These are phyloP conservation scores for Amphipoea lucens DNA, from an alignment of 2,888 invertebrate species.

Conservation along the genomic window DNA sequence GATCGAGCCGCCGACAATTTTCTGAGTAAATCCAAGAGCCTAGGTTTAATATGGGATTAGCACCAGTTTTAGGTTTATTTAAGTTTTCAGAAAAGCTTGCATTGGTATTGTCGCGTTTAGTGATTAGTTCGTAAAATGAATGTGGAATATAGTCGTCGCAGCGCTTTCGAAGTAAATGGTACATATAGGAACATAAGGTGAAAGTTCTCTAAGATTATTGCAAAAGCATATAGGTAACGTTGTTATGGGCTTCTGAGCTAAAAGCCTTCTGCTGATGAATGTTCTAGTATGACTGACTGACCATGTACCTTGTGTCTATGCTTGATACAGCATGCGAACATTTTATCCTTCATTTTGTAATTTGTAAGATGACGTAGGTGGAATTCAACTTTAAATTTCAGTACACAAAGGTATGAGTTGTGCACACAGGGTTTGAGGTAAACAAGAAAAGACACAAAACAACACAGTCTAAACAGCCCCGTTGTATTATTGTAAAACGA, in stretches of 20 bases:
- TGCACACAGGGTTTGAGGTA: neutral
- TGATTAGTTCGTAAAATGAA: slow-evolving; percentile 9
- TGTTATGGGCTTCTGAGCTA: slow-evolving; percentile 45
- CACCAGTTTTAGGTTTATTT: slow-evolving; percentile 42
- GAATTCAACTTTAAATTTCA: neutral
- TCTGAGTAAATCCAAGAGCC: slow-evolving; percentile 33
- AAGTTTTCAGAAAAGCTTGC: slow-evolving; percentile 32
- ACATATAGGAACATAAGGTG: slow-evolving; percentile 67
- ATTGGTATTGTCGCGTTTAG: slow-evolving; percentile 28
- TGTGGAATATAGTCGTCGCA: slow-evolving; percentile 5
- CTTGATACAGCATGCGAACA: neutral
- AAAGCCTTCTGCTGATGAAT: slow-evolving; percentile 17
- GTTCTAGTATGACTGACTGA: slow-evolving; percentile 7
- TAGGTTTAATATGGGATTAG: slow-evolving; percentile 42
- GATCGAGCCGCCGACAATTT: slow-evolving; percentile 43
- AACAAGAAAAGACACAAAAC: slow-evolving; percentile 26
- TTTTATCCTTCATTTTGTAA: too few species aligned
- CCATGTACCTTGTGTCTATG: slow-evolving; percentile 1
- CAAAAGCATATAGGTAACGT: slow-evolving; percentile 67
- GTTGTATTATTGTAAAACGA: slow-evolving; percentile 30
- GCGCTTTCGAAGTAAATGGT: slow-evolving; percentile 51
- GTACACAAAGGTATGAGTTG: neutral
- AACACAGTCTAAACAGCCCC: slow-evolving; percentile 6
- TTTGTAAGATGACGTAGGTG: neutral
- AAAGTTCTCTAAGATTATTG: slow-evolving; percentile 60